A percentile compares a stretch with the other conserved stretches of the same genome.
These are phyloP conservation scores for Atherinosoma microstoma DNA, from an alignment of 2,797 vertebrate genomes.

Conservation along the genomic window DNA sequence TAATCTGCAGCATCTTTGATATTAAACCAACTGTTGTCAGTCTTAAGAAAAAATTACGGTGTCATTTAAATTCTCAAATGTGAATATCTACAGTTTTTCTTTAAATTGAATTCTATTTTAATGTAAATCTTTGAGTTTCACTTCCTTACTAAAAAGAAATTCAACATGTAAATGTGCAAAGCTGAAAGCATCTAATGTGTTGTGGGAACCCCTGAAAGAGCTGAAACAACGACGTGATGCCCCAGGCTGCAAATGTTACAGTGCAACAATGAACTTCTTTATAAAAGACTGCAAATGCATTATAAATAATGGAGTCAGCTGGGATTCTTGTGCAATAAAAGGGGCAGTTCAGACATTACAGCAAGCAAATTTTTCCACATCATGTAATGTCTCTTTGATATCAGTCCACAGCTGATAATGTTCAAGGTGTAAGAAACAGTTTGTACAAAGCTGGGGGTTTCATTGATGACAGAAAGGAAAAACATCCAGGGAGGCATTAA, in stretches of 20 bases:
- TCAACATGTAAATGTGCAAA: not conserved
- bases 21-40: too few species aligned
- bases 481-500: not conserved
- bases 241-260: conserved; percentile 8
- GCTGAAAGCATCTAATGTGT: not conserved
- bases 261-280: conserved; percentile 30
- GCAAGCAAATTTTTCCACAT: not conserved
- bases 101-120: not conserved
- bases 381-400: not conserved
- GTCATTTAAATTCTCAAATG: not conserved
- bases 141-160: not conserved
- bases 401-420: not conserved
- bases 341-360: conserved; percentile 14
- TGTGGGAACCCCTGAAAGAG: conserved; percentile 9
- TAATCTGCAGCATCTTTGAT: too few species aligned
- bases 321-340: conserved; percentile 5
- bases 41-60: too few species aligned
- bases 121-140: not conserved
- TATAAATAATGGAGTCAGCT: conserved; percentile 25
- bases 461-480: not conserved
- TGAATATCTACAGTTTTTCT: not conserved
- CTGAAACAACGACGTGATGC: not conserved
- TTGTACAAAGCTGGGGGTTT: not conserved
- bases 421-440: not conserved
- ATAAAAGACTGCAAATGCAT: not conserved